Base-by-base conservation (phyloP, 2,888 invertebrate species). In the Tipula helvola region DNA sequence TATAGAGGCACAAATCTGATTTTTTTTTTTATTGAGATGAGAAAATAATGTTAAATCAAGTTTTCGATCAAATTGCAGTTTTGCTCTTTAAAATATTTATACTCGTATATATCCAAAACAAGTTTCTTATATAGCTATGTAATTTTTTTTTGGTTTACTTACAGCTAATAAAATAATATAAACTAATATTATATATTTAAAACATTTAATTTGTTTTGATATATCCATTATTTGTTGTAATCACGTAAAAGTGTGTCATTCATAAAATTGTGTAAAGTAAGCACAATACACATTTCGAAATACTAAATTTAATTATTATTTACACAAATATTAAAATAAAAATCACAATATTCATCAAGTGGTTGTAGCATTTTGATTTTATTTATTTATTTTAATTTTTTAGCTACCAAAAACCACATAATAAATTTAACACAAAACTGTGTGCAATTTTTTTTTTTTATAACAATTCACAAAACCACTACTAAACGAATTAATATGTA, bases 121-220 rank as follows among this genome's bases (percentile, higher is more conserved):
- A 28, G 28, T 28, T 28, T 28, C 28, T 28, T 28, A 28, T 28
- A 28, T 28, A 28, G n/a, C n/a, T n/a, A n/a, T n/a, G n/a, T n/a
- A 28, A 28, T 28, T 28, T 28, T 28, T 28, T 28, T 28, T 28
- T 28, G 28, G 28, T 71, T 71, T 28, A 86, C 86, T 86, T 86
- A 86, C 86, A 16, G 44, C 42, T 86, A 86, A 36, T 47, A 86
- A 36, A 36, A 86, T 44, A 86, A 86, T 86, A 44, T 86, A 86
- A 12, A 36, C 5, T 47, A 44, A 86, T 28, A 44, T 44, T 44
- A 86, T 47, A 86, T 86, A 86, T 44, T 86, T 86, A 86, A 86
- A 86, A 86, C 86, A 86, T 44, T 86, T 86, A 12, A 86, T 86
- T n/a, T 44, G 86, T 47, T 86, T 86, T 47, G 86, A 12, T 86